Conservation (phyloP, 2,113 vertebrate genomes). For the Felis chaus region DNA sequence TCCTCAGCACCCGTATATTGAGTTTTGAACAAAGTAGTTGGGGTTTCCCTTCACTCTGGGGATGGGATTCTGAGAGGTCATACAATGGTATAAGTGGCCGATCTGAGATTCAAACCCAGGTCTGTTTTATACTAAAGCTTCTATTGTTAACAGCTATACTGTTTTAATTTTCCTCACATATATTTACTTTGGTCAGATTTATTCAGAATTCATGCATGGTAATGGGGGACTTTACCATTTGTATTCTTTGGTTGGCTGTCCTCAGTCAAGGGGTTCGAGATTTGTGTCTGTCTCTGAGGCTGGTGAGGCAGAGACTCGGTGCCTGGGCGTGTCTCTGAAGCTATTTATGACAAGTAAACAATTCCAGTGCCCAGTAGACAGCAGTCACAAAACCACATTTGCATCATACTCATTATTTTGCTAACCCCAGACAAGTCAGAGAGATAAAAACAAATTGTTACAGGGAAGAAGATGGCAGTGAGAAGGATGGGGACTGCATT, state of each 20-base stretch:
- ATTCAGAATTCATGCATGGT: neutral
- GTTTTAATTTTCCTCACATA: neutral
- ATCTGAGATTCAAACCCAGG: neutral
- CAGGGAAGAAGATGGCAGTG: neutral
- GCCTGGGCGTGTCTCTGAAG: conserved; percentile 11
- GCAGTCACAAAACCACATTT: conserved; percentile 30
- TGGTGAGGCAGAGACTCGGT: neutral
- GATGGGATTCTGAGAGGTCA: neutral
- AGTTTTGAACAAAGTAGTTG: neutral
- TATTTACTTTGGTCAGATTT: neutral
- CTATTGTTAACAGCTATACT: neutral
- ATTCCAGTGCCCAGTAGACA: neutral
- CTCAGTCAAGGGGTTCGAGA: neutral
- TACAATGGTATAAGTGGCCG: neutral
- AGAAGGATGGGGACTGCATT: neutral
- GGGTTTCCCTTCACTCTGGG: neutral
- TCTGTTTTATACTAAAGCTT: neutral
- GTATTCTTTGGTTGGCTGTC: neutral
- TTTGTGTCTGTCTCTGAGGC: neutral
- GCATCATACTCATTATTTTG: neutral
- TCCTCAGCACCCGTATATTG: neutral
- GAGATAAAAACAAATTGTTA: conserved; percentile 20
- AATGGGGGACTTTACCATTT: neutral
- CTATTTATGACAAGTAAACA: conserved; percentile 27
- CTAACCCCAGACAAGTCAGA: neutral